Evolutionary conservation across 2,888 invertebrate species (phyloP), one percentile per base, ranked within the genome.

Genomic region (Euphydryas editha): DNA sequence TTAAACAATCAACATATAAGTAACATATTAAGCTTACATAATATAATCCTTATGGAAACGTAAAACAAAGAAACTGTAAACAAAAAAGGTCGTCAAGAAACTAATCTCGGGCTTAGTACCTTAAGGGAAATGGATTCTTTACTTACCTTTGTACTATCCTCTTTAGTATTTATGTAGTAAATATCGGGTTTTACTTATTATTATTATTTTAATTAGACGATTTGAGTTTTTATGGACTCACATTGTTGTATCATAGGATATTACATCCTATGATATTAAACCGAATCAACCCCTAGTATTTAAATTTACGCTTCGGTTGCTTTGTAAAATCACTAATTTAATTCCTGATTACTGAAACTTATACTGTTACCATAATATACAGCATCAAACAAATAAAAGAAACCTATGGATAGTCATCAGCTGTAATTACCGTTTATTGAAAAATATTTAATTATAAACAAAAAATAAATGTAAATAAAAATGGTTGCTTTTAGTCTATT

Each of bases 81-180:
- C 4, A 30, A 30, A 5, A 30, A 30, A n/a, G 15, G 24, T 51
- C 1, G 15, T 15, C 24, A 15, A 51, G 20, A 47, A 24, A 15
- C 24, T 51, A 51, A 51, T 51, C 49, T 24, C 24, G 21, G 21
- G 21, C 20, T 51, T 51, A 21, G 20, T 47, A 21, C 21, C 49
- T 49, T 13, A 51, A 21, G 15, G 21, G 24, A 24, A n/a, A 21
- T 49, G 21, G 15, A 24, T 49, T 49, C 15, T 24, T 51, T 18
- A 46, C 17, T 18, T 24, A 51, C 6, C 21, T 24, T 24, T 21
- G n/a, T 15, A 6, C 21, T 15, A 44, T 15, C 5, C 3, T 47
- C 3, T 5, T 6, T 51, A 51, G 49, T 7, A 51, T n/a, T 51
- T n/a, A 3, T 51, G 6, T n/a, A 24, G 49, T 24, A 21, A 20